Evolutionary conservation across 2,113 vertebrate genomes (phyloP), one percentile per base, ranked within the genome.

Genomic region (Taurulus bubalis): DNA sequence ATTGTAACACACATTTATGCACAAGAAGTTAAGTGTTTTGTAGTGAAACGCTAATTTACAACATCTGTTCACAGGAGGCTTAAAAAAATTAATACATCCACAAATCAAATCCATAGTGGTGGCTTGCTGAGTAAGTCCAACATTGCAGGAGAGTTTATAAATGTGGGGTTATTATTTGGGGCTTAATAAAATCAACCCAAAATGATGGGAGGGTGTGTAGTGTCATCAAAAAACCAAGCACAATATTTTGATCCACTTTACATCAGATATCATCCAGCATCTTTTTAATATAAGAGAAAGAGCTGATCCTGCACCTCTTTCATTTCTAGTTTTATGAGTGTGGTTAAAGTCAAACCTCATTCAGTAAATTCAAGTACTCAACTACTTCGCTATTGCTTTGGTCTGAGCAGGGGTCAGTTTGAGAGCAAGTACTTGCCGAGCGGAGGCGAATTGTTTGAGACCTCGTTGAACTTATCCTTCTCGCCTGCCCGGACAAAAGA

Each of bases 381-480:
- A 36, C 56, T 42, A 38, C 20, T 76, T 70, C 4, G 3, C 8
- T 36, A 32, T 53, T 47, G 16, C 28, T 38, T 76, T 63, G 14
- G n/a, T 32, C 38, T 6, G 20, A 49, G 28, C 2, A 6, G 30
- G 14, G 18, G 15, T 67, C 24, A 8, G 16, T 75, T 55, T 53
- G 8, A 71, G 11, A 51, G 22, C 4, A 68, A 56, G 38, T 72
- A 7, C 42, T 76, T 67, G 32, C 38, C 11, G 1, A 59, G n/a
- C 15, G 51, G 56, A 67, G 34, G 6, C 6, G 12, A 71, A 72
- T 8, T 22, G 65, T 24, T 30, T 8, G 7, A 28, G 49, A 77
- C 73, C 80, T 73, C 8, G 18, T 14, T 76, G 76, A 74, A 80
- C 83, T 36, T 53, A 55, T 80, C 24, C 3, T 56, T 84, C 12